These are phyloP conservation scores for Kradibia gibbosae DNA, from an alignment of 1,140 invertebrate genomes.

Conservation along the genomic window DNA sequence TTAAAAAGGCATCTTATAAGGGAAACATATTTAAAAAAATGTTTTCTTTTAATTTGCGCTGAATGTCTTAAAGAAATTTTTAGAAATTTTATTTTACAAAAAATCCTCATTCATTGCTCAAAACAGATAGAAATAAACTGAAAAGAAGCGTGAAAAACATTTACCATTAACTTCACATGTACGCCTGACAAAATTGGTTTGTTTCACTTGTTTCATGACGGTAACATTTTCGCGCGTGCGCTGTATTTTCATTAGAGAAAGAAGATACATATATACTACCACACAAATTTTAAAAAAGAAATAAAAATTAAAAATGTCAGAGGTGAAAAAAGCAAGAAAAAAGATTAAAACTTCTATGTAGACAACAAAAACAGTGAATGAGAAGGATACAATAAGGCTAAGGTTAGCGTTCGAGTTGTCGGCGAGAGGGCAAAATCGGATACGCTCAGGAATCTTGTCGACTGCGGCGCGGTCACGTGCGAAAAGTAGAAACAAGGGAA, in stretches of 20 bases:
- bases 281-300: neutral
- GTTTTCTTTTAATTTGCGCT: too few relatives aligned
- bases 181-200: constrained; percentile 6
- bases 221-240: neutral
- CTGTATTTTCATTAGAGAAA: neutral
- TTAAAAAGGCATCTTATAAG: too few relatives aligned
- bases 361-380: neutral
- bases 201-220: constrained; percentile 11
- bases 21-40: too few relatives aligned
- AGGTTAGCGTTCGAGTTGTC: neutral
- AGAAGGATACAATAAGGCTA: neutral
- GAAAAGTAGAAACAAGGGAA: constrained; percentile 23
- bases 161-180: constrained; percentile 10
- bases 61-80: too few relatives aligned
- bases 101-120: neutral
- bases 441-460: constrained; percentile 30
- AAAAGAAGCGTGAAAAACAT: neutral
- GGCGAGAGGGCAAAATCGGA: constrained; percentile 42
- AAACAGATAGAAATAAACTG: neutral
- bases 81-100: too few relatives aligned
- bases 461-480: constrained; percentile 36
- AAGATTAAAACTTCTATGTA: constrained; percentile 6
- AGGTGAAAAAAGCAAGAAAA: neutral
- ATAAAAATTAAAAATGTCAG: too few relatives aligned
- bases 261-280: constrained; percentile 1